These are phyloP conservation scores for Limonius californicus DNA, from an alignment of 1,140 invertebrate species.

Conservation along the genomic window DNA sequence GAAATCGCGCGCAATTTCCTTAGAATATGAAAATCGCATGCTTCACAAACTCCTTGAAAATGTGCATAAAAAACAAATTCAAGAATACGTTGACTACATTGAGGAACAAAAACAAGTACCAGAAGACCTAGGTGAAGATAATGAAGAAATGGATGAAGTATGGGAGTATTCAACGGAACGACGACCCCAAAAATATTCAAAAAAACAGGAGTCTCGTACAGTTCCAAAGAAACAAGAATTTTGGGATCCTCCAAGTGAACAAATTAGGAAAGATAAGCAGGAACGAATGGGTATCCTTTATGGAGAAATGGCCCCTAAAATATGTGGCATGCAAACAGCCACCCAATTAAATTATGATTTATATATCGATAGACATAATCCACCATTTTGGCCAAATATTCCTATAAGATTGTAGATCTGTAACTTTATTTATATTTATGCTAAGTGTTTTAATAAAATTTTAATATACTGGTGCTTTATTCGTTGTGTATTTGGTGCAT, in stretches of 20 bases:
- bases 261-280: constrained; percentile 22
- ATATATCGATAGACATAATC: constrained; percentile 58
- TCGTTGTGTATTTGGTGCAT: too few relatives aligned
- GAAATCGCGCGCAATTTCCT: constrained; percentile 60
- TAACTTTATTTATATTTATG: too few relatives aligned
- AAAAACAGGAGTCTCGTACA: too few relatives aligned
- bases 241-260: too few relatives aligned
- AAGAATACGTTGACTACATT: constrained; percentile 26
- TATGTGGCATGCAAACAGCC: constrained; percentile 71
- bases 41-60: constrained; percentile 47
- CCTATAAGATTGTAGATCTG: constrained; percentile 57
- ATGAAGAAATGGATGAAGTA: background rate
- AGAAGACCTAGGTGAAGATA: background rate
- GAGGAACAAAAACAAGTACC: too few relatives aligned
- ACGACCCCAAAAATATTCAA: too few relatives aligned
- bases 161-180: too few relatives aligned
- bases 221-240: background rate
- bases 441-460: too few relatives aligned
- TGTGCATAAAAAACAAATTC: constrained; percentile 31
- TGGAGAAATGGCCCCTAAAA: constrained; percentile 59
- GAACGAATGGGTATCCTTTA: constrained; percentile 48
- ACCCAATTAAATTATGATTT: constrained; percentile 63
- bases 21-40: constrained; percentile 61
- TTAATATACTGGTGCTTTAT: too few relatives aligned
- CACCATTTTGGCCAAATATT: constrained; percentile 70